These are phyloP conservation scores for Lampropteryx suffumata DNA, from an alignment of 2,888 invertebrate genomes.

Conservation along the genomic window DNA sequence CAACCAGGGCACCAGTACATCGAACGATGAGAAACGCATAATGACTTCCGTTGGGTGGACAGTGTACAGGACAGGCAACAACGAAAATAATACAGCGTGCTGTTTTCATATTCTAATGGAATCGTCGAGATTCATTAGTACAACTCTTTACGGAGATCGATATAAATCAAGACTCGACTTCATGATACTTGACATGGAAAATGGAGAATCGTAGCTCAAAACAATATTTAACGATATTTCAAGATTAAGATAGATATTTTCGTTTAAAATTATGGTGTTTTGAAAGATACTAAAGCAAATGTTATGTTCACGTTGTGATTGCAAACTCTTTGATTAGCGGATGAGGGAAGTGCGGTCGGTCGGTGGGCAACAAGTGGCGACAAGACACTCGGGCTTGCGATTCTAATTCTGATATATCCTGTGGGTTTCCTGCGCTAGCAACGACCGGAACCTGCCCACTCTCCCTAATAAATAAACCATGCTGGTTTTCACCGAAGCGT, in stretches of 20 bases:
- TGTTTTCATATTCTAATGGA: conserved; percentile 38
- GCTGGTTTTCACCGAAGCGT: conserved; percentile 33
- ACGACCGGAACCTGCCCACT: conserved; percentile 59
- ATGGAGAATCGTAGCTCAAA: no score
- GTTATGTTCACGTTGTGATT: conserved; percentile 12
- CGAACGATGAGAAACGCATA: conserved; percentile 76
- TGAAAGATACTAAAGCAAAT: conserved; percentile 18
- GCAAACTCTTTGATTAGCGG: conserved; percentile 43
- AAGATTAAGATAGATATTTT: conserved; percentile 2
- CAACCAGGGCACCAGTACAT: conserved; percentile 67
- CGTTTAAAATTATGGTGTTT: conserved; percentile 2
- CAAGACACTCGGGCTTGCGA: conserved; percentile 62
- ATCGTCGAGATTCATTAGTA: conserved; percentile 33
- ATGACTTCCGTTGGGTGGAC: conserved; percentile 74
- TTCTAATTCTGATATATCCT: conserved; percentile 75
- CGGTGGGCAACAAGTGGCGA: conserved; percentile 52
- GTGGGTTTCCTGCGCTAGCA: conserved; percentile 63
- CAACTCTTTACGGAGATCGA: background rate
- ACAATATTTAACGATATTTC: no score
- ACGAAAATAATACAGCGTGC: conserved; percentile 64
- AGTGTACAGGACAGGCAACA: conserved; percentile 61
- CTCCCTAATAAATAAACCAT: conserved; percentile 63
- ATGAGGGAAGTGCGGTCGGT: conserved; percentile 65
- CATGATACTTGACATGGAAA: no score
- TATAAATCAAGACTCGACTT: no score